Percentiles rank a stretch among this genome's conserved stretches.
These are phyloP conservation scores for Mallotus villosus DNA, from an alignment of 2,797 vertebrate genomes.

Conservation along the genomic window DNA sequence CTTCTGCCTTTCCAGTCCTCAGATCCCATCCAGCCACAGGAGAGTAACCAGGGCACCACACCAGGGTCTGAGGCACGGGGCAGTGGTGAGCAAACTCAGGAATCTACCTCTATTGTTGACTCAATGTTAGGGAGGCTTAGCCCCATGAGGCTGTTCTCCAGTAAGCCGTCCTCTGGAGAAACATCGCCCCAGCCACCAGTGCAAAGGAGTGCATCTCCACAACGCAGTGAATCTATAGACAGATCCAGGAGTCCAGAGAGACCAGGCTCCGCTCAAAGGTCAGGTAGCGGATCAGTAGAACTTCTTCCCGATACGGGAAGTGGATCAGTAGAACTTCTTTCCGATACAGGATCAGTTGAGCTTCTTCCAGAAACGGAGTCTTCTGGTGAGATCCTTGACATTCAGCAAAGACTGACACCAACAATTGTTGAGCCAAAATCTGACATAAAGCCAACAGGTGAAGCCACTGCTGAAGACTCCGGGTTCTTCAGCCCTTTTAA, in stretches of 20 bases:
- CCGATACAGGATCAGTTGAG: conserved; percentile 70
- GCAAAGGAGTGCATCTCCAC: conserved; percentile 51
- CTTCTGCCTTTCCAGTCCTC: conserved; percentile 70
- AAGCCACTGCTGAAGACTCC: conserved; percentile 58
- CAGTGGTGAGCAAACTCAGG: conserved; percentile 34
- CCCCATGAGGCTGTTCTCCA: conserved; percentile 86
- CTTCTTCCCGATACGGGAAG: conserved; percentile 51
- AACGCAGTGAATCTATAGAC: conserved; percentile 45
- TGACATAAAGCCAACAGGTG: conserved; percentile 39
- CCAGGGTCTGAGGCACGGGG: conserved; percentile 44
- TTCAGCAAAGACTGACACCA: conserved; percentile 60
- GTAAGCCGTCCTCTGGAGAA: conserved; percentile 60
- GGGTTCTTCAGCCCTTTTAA: conserved; percentile 89
- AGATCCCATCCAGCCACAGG: conserved; percentile 51
- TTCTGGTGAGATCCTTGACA: conserved; percentile 74
- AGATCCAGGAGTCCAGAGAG: conserved; percentile 41
- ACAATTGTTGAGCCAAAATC: conserved; percentile 54
- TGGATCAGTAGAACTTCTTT: conserved; percentile 70
- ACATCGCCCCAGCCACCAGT: conserved; percentile 62
- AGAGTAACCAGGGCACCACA: conserved; percentile 28
- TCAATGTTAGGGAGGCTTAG: conserved; percentile 85
- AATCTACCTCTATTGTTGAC: conserved; percentile 75
- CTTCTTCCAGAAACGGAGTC: conserved; percentile 78
- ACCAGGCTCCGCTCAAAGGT: conserved; percentile 47
- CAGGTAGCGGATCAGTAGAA: conserved; percentile 52